Base-by-base conservation (phyloP, 2,797 vertebrate species). In the Sebastolobus altivelis region DNA sequence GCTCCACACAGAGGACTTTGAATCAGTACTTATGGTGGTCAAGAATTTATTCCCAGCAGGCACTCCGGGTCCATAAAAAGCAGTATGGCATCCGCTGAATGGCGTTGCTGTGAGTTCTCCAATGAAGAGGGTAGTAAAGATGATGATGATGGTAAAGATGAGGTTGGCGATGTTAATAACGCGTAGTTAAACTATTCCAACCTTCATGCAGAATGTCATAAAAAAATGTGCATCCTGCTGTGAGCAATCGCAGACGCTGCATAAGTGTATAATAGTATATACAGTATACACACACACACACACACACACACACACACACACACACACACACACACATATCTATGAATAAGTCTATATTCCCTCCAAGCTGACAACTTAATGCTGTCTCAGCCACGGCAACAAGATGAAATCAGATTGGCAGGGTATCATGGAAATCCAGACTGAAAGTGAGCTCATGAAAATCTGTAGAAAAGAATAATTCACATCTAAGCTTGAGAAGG, bases 401-500 rank as follows among this genome's bases (percentile, higher is more conserved):
- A 67, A 84, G 83, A 92, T 88, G 85, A 81, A 88, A 85, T 91
- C 87, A 88, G 87, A 90, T 86, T 87, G 90, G 81, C 91, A 84
- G 83, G 82, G 91, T 86, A 87, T 92, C 83, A 58, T 76, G 80
- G 80, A 91, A 91, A 92, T 85, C 84, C 89, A 88, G 80, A 85
- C 66, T 70, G 82, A 92, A 84, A 88, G 86, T 78, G 83, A 88
- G 80, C 77, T 87, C 75, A 35, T 75, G 77, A 84, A 92, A 92
- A 88, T 88, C 84, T 89, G 82, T 79, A 88, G 82, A 86, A 90
- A 81, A 75, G 74, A 91, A 83, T 86, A 88, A 90, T 90, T 89
- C 77, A 77, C 76, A 80, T 92, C 77, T 85, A 82, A 87, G 75
- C 82, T 82, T 20, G 54, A 79, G 80, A 69, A 73, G 74, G 76